Evolutionary conservation across 2,888 invertebrate genomes (phyloP).

Genomic region (Ophion obscuratus): DNA sequence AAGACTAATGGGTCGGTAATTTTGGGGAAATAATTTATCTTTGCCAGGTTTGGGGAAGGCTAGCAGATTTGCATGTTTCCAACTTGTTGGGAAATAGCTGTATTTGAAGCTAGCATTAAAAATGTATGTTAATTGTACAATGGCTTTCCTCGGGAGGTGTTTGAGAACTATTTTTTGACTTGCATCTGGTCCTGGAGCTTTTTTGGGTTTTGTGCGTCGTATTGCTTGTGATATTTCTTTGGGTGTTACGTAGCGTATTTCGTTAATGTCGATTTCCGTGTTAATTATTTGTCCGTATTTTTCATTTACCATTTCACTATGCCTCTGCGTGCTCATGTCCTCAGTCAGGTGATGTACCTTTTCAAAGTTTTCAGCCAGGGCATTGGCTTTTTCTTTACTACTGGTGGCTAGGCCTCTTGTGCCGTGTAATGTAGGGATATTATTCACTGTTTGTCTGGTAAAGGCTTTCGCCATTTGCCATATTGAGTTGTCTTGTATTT

Average conservation of each 20-base stretch:
- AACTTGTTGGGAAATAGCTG: conserved; percentile 53
- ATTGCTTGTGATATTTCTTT: conserved; percentile 1
- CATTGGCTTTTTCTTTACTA: background rate
- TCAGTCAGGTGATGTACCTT: background rate
- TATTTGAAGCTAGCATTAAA: background rate
- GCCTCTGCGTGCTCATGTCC: background rate
- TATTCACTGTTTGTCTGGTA: background rate
- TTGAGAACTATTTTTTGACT: conserved; percentile 52
- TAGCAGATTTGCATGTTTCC: conserved; percentile 51
- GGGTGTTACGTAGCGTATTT: background rate
- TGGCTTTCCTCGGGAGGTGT: conserved; percentile 25
- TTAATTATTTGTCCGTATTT: background rate
- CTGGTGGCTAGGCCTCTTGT: background rate
- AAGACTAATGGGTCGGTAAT: conserved; percentile 7
- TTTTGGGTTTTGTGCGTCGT: conserved; percentile 3
- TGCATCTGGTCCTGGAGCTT: conserved; percentile 38
- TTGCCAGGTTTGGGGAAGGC: conserved; percentile 3
- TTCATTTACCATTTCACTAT: background rate
- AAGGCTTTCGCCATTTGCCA: conserved; percentile 10
- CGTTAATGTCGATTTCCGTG: background rate
- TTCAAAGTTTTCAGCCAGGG: background rate
- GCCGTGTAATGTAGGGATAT: background rate
- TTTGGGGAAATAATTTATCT: background rate
- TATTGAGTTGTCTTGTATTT: conserved; percentile 48
- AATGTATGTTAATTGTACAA: conserved; percentile 7